Percentiles rank a stretch among this genome's conserved stretches.
These are phyloP conservation scores for Corbicula japonica DNA, from an alignment of 2,888 invertebrate genomes.

Conservation along the genomic window DNA sequence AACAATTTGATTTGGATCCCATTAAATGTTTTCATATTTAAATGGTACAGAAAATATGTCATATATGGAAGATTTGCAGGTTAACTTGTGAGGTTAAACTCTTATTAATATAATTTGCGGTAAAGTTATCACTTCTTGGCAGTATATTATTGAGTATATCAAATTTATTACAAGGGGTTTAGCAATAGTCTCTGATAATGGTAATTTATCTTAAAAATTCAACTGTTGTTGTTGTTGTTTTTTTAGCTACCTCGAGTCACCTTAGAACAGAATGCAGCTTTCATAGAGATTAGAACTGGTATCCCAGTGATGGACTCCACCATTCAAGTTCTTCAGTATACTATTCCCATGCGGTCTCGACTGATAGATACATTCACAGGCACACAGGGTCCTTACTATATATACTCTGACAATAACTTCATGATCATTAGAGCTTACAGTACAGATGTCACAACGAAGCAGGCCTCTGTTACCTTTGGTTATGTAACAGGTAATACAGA, in stretches of 20 bases:
- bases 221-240: background rate
- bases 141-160: too few relatives aligned
- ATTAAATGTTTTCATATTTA: background rate
- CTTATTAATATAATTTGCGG: background rate
- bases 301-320: background rate
- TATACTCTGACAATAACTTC: conserved; percentile 36
- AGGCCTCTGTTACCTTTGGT: background rate
- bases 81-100: background rate
- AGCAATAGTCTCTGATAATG: too few relatives aligned
- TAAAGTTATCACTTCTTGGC: background rate
- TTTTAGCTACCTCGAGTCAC: conserved; percentile 27
- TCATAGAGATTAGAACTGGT: conserved; percentile 24
- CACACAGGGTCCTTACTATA: background rate
- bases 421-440: background rate
- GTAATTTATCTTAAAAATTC: too few relatives aligned
- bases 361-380: conserved; percentile 28
- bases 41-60: background rate
- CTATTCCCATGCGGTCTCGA: too few relatives aligned
- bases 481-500: conserved; percentile 25
- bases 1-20: too few relatives aligned
- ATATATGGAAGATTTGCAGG: background rate
- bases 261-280: conserved; percentile 14
- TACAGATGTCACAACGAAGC: background rate
- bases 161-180: background rate
- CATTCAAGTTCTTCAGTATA: too few relatives aligned